These are phyloP conservation scores for Pangasius mekongensis DNA, from an alignment of 2,797 vertebrate genomes.

Conservation along the genomic window DNA sequence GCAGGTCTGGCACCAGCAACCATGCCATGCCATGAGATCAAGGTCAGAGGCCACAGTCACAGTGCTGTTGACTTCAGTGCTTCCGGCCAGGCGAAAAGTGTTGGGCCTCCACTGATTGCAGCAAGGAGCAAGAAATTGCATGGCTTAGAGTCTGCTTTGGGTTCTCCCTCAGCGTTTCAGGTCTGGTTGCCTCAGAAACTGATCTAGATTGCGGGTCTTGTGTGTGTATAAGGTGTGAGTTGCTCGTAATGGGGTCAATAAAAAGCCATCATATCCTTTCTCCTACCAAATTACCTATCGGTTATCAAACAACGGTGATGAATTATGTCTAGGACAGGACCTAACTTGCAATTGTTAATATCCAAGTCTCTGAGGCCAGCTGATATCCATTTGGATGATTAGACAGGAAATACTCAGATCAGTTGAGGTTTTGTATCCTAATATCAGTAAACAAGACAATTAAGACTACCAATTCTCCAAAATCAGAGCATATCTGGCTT, in stretches of 20 bases:
- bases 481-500: conserved; percentile 23
- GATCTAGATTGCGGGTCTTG: conserved; percentile 42
- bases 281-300: conserved; percentile 41
- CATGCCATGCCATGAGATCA: conserved; percentile 32
- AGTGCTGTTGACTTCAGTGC: conserved; percentile 38
- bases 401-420: conserved; percentile 29
- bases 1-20: not conserved
- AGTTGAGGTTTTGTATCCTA: conserved; percentile 8
- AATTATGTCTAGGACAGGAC: conserved; percentile 31
- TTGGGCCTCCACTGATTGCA: conserved; percentile 49
- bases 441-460: conserved; percentile 25
- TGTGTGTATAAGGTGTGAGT: conserved; percentile 24
- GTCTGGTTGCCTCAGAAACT: conserved; percentile 51
- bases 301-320: conserved; percentile 42
- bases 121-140: not conserved
- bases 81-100: conserved; percentile 33
- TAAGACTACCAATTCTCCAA: conserved; percentile 19
- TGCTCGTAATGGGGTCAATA: conserved; percentile 30
- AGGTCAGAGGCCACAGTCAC: conserved; percentile 48
- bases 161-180: conserved; percentile 39
- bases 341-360: conserved; percentile 28
- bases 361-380: conserved; percentile 27
- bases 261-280: conserved; percentile 26
- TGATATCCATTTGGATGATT: conserved; percentile 40
- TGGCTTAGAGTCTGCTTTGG: conserved; percentile 48